Evolutionary conservation across 2,888 invertebrate genomes (phyloP).

Genomic region (Diaphora mendica): DNA sequence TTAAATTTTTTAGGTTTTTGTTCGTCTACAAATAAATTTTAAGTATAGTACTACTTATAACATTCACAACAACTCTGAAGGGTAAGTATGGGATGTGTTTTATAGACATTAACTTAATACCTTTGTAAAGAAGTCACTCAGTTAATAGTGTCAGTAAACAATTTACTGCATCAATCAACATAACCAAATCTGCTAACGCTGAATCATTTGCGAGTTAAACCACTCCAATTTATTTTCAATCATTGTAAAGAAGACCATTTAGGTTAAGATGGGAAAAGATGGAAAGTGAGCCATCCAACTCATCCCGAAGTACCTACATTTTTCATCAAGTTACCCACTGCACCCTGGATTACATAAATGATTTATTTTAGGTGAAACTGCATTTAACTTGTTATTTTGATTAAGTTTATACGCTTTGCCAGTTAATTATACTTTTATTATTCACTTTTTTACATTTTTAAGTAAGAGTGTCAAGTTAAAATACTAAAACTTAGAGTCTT

Average conservation of each 20-base stretch:
- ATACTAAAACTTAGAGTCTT: background rate
- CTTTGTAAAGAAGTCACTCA: background rate
- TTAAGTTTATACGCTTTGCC: background rate
- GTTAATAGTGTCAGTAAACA: background rate
- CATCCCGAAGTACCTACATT: background rate
- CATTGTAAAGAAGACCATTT: background rate
- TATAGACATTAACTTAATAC: too few relatives aligned
- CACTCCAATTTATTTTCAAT: too few relatives aligned
- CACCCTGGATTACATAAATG: background rate
- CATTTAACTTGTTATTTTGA: background rate
- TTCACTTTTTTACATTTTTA: too few relatives aligned
- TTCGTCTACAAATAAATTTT: too few relatives aligned
- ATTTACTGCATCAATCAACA: background rate
- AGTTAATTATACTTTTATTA: too few relatives aligned
- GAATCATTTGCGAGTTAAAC: too few relatives aligned
- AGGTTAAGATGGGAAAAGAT: background rate
- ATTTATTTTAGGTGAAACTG: background rate
- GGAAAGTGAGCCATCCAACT: background rate
- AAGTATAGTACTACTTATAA: too few relatives aligned
- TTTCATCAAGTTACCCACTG: background rate
- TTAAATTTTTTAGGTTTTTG: too few relatives aligned
- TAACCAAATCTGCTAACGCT: background rate
- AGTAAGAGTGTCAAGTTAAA: background rate
- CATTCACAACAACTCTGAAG: too few relatives aligned
- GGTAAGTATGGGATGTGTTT: too few relatives aligned